phyloP scores from a whole-genome alignment of 2,888 invertebrate species.

The Diploptera punctata region DNA sequence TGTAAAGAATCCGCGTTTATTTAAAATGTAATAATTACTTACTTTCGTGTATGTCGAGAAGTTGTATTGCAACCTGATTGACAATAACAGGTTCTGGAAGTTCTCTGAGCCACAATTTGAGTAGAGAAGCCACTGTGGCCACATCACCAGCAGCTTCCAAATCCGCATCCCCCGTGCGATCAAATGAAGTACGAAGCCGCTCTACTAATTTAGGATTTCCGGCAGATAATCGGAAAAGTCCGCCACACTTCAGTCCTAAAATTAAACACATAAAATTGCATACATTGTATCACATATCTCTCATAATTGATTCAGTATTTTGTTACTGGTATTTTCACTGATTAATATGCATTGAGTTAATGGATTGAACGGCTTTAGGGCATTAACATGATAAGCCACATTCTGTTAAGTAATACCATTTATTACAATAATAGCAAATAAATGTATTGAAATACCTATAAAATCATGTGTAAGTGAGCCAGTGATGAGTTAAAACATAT shows the following conservation, averaged over 20 bases:
- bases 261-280: no score
- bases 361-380: no score
- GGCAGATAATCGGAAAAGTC: conserved; percentile 61
- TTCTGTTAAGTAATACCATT: no score
- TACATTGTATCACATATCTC: no score
- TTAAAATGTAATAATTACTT: conserved; percentile 14
- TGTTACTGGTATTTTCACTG: no score
- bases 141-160: conserved; percentile 59
- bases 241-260: conserved; percentile 56
- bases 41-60: conserved; percentile 41
- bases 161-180: conserved; percentile 61
- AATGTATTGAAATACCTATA: no score
- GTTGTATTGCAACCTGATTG: conserved; percentile 53
- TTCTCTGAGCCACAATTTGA: conserved; percentile 63
- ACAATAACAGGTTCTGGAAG: conserved; percentile 61
- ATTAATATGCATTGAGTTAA: no score
- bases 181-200: conserved; percentile 59
- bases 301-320: no score
- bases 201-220: conserved; percentile 61
- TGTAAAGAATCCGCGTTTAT: not conserved
- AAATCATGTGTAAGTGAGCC: no score
- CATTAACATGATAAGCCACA: no score
- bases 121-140: conserved; percentile 62
- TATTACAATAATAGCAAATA: no score
- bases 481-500: no score